Conservation (phyloP, 2,113 vertebrate genomes). For the Percina caprodes region DNA sequence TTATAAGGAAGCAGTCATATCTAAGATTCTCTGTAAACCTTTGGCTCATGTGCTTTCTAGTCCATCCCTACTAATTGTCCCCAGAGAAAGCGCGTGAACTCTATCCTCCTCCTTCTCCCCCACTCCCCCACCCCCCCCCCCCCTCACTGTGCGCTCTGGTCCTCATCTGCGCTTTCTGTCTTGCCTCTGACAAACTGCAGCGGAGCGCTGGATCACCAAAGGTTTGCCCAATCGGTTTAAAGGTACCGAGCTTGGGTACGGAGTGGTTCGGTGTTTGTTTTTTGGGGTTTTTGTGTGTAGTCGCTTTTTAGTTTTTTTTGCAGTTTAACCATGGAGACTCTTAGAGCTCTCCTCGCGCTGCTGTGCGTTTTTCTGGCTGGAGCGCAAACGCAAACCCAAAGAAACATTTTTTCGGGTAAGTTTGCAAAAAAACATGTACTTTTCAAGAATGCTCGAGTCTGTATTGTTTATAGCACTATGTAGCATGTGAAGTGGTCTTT, state of each 20-base stretch:
- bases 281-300: not conserved
- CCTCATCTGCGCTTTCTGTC: conserved; percentile 71
- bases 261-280: conserved; percentile 29
- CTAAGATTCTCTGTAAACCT: conserved; percentile 37
- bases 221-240: conserved; percentile 41
- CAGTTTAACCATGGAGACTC: conserved; percentile 70
- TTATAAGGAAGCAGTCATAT: conserved; percentile 66
- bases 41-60: conserved; percentile 44
- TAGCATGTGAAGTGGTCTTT: not conserved
- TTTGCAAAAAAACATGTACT: conserved; percentile 10
- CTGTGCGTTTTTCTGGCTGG: conserved; percentile 69
- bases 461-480: not conserved
- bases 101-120: conserved; percentile 23
- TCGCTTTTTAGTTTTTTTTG: not conserved
- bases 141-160: conserved; percentile 54
- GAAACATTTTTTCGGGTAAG: conserved; percentile 69
- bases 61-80: not conserved
- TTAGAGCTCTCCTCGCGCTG: conserved; percentile 70
- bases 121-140: conserved; percentile 24
- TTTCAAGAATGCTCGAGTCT: not conserved
- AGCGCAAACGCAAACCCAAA: conserved; percentile 44
- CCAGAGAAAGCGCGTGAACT: conserved; percentile 44
- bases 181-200: conserved; percentile 61
- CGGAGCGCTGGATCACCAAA: conserved; percentile 59
- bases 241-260: conserved; percentile 24